These are phyloP conservation scores for Hipparchia semele DNA, from an alignment of 2,888 invertebrate genomes.

Conservation along the genomic window DNA sequence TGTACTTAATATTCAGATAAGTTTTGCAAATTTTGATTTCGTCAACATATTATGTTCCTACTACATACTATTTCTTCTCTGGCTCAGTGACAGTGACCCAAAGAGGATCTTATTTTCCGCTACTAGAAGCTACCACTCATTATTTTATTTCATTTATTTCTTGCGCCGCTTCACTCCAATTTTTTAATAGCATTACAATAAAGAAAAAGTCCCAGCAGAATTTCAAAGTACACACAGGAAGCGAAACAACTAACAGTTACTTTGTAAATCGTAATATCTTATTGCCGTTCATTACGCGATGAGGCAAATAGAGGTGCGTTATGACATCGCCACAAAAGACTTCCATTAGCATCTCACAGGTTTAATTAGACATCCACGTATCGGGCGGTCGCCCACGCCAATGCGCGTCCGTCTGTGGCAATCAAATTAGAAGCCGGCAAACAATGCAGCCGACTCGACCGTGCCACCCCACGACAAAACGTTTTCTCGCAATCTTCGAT, in stretches of 20 bases:
- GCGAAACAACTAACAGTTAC: constrained; percentile 4
- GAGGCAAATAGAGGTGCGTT: constrained; percentile 50
- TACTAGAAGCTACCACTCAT: no score
- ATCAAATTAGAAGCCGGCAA: constrained; percentile 76
- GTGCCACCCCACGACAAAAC: constrained; percentile 81
- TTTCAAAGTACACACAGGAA: constrained; percentile 34
- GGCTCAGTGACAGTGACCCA: no score
- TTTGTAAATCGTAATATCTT: constrained; percentile 16
- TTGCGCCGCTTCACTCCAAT: not conserved
- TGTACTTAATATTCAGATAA: not conserved
- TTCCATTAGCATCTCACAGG: constrained; percentile 72
- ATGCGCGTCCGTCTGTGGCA: constrained; percentile 65
- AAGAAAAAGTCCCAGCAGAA: not conserved
- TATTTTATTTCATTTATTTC: not conserved
- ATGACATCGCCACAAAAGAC: constrained; percentile 67
- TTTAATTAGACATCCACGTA: constrained; percentile 74
- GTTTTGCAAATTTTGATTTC: no score
- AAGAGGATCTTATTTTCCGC: no score
- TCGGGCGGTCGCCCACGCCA: constrained; percentile 66
- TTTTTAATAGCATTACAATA: not conserved
- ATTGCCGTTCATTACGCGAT: constrained; percentile 41
- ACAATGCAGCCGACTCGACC: constrained; percentile 72
- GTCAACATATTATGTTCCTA: no score
- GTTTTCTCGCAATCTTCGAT: constrained; percentile 83
- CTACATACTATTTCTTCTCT: no score